Base-by-base conservation (phyloP, 2,888 invertebrate genomes). In the Scaptomyza polygonia region DNA sequence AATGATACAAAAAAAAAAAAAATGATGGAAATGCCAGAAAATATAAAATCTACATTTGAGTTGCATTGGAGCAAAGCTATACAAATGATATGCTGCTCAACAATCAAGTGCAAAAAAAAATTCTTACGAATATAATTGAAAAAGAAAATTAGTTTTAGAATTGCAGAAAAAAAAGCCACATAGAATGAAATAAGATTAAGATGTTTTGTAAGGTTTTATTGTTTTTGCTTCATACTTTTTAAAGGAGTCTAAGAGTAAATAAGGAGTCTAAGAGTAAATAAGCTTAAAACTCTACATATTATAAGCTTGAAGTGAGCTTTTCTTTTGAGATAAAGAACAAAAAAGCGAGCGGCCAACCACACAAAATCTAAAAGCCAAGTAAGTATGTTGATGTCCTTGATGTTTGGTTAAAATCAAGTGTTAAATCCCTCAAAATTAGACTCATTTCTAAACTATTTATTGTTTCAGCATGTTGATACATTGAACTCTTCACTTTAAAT, bases 1-100 rank as follows among this genome's bases (percentile, higher is more conserved):
- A 34, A 27, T 66, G 47, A 62, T 40, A 12, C 51, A 42, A 14
- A 36, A 25, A 8, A 39, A 1, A 42, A 14, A 36, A 25, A 8
- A 39, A 1, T 4, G 9, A 34, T 34, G 9, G 36, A 51, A 51
- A 18, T 12, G 34, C 29, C 40, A 42, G 21, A 7, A 18, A 29
- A 29, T 16, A 40, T 40, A 40, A n/a, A n/a, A n/a, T 16, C 9
- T 11, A 39, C 11, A 40, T 40, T 7, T 44, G 5, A 9, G 9
- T 21, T 21, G 8, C 40, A 21, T 11, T 14, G 9, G 12, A n/a
- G 14, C 21, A 25, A 36, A 49, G 27, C 16, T 30, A 30, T 12
- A 44, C 9, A 14, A 49, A 49, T 18, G 3, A 32, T 32, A 18
- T 27, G 18, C n/a, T 29, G n/a, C 29, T 21, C 27, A 40, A 32